A percentile compares a stretch with the other conserved stretches of the same genome.
Conservation (phyloP, 2,888 invertebrate species). For the Euplagia quadripunctaria region DNA sequence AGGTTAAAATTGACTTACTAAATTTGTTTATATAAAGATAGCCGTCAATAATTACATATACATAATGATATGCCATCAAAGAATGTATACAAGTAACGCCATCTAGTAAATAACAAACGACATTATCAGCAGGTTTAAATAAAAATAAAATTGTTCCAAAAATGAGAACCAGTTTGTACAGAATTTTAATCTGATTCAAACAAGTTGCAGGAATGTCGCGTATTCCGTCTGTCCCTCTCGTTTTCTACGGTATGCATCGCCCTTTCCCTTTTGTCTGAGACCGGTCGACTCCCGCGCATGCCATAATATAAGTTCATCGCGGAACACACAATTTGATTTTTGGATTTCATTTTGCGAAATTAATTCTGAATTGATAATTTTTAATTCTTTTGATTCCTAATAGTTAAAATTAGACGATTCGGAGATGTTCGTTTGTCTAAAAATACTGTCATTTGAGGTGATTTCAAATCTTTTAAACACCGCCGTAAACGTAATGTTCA, state of each 20-base stretch:
- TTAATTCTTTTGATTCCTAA: no score
- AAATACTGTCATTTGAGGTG: no score
- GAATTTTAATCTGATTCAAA: constrained; percentile 23
- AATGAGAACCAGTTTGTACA: constrained; percentile 2
- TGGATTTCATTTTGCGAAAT: not conserved
- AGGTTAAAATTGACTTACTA: no score
- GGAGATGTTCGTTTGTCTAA: no score
- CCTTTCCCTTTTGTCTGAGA: constrained; percentile 63
- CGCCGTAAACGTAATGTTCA: no score
- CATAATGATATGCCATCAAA: not conserved
- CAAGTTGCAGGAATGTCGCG: constrained; percentile 39
- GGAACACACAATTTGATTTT: not conserved
- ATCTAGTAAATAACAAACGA: not conserved
- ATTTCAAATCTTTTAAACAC: no score
- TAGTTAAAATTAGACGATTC: no score
- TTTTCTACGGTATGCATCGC: constrained; percentile 57
- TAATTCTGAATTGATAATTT: not conserved
- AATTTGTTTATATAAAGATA: no score
- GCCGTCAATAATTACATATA: no score
- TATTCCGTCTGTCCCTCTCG: constrained; percentile 54
- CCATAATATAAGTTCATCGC: constrained; percentile 19
- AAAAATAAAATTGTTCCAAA: not conserved
- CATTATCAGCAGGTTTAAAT: constrained; percentile 9
- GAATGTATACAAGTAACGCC: not conserved
- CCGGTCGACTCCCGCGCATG: constrained; percentile 51